These are phyloP conservation scores for Diacarnus erythraeanus DNA, from an alignment of 37 sponge, comb jelly and placozoan genomes.

Conservation along the genomic window DNA sequence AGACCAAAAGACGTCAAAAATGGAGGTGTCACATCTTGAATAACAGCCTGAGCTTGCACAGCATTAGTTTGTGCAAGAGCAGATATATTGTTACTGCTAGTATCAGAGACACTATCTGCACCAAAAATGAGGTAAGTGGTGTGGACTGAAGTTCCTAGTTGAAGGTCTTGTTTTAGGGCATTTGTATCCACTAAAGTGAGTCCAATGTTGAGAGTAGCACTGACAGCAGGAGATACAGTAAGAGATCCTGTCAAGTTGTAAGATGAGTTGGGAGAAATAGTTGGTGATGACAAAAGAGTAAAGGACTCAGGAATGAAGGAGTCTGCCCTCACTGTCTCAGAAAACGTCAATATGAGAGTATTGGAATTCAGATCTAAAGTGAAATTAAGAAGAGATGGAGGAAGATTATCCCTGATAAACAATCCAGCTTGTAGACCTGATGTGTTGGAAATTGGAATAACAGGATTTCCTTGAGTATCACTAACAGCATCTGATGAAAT, in stretches of 20 bases:
- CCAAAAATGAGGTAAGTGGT: constrained; percentile 68
- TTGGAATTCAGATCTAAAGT: constrained; percentile 70
- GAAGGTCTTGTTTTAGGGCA: constrained; percentile 55
- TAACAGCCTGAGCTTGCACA: constrained; percentile 56
- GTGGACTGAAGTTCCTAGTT: constrained; percentile 48
- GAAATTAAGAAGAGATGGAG: constrained; percentile 65
- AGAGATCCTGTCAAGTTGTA: constrained; percentile 31
- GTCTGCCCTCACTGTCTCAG: constrained; percentile 76
- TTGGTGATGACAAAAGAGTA: constrained; percentile 46
- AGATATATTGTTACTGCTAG: constrained; percentile 51
- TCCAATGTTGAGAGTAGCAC: constrained; percentile 37
- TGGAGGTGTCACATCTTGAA: constrained; percentile 67
- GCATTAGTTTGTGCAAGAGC: constrained; percentile 38
- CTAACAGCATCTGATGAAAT: constrained; percentile 52
- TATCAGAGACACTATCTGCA: constrained; percentile 71
- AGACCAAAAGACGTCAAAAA: constrained; percentile 60
- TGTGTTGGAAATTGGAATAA: constrained; percentile 58
- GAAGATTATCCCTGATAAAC: constrained; percentile 43
- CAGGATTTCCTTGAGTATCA: constrained; percentile 70
- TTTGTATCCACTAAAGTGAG: constrained; percentile 53
- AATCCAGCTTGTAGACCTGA: constrained; percentile 50
- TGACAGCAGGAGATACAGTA: constrained; percentile 35
- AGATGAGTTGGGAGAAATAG: constrained; percentile 6
- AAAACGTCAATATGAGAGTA: constrained; percentile 75
- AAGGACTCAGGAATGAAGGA: constrained; percentile 32